These are phyloP conservation scores for Acronicta aceris DNA, from an alignment of 2,888 invertebrate species.

Conservation along the genomic window DNA sequence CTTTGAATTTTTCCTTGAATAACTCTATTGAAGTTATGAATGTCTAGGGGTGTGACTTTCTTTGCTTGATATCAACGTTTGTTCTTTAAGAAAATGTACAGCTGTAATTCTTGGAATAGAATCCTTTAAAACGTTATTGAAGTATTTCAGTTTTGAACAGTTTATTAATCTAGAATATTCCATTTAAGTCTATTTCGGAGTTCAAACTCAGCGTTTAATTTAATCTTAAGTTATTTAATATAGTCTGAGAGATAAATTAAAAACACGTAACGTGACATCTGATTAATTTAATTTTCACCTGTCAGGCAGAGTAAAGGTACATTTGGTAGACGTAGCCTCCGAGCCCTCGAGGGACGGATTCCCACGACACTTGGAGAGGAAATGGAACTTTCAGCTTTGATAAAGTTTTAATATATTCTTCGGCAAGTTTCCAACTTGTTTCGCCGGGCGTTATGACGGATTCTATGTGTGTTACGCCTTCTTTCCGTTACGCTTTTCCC, in stretches of 20 bases:
- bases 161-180: slow-evolving; percentile 41
- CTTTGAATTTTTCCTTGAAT: slow-evolving; percentile 19
- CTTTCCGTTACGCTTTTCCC: slow-evolving; percentile 64
- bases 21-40: slow-evolving; percentile 13
- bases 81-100: neutral
- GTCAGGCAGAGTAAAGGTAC: slow-evolving; percentile 34
- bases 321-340: slow-evolving; percentile 38
- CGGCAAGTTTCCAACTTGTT: slow-evolving; percentile 81
- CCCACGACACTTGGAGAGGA: slow-evolving; percentile 72
- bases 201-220: slow-evolving; percentile 43
- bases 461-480: slow-evolving; percentile 66
- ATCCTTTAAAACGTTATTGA: slow-evolving; percentile 10
- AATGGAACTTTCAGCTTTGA: slow-evolving; percentile 86
- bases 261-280: slow-evolving; percentile 55
- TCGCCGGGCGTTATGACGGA: slow-evolving; percentile 79
- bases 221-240: slow-evolving; percentile 46
- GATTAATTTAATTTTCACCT: slow-evolving; percentile 69
- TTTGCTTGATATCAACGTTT: slow-evolving; percentile 5
- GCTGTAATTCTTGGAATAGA: slow-evolving; percentile 2
- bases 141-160: slow-evolving; percentile 26
- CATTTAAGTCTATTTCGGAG: slow-evolving; percentile 37
- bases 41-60: slow-evolving; percentile 4
- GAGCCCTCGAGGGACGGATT: slow-evolving; percentile 59
- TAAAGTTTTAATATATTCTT: slow-evolving; percentile 89
- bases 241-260: slow-evolving; percentile 45